These are phyloP conservation scores for Elysia chlorotica DNA, from an alignment of 1,140 invertebrate genomes.

Conservation along the genomic window DNA sequence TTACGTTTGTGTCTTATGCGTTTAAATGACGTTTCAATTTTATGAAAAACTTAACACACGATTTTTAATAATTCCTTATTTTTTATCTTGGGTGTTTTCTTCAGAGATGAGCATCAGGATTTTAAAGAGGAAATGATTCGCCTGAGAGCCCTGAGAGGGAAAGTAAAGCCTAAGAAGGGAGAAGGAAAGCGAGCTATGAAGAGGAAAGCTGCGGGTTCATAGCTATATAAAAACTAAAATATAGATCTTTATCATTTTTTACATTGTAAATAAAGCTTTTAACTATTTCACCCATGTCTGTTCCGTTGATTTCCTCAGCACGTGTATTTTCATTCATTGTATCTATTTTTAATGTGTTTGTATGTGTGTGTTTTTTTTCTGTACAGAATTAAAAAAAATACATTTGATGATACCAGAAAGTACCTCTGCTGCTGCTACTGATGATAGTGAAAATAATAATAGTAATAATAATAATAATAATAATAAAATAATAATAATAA, in stretches of 20 bases:
- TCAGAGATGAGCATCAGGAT: conserved; percentile 86
- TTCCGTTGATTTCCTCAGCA: neutral
- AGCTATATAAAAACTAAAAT: too few relatives aligned
- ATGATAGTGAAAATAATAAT: too few relatives aligned
- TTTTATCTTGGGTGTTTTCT: conserved; percentile 32
- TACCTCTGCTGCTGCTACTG: too few relatives aligned
- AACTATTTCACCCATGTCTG: neutral
- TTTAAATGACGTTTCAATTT: too few relatives aligned
- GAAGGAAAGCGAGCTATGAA: conserved; percentile 63
- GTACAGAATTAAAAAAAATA: neutral
- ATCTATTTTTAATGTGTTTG: neutral
- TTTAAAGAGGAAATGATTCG: conserved; percentile 89
- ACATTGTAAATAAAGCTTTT: neutral
- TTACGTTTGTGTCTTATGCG: too few relatives aligned
- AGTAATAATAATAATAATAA: too few relatives aligned
- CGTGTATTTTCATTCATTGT: neutral
- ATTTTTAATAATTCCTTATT: too few relatives aligned
- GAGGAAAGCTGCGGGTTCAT: conserved; percentile 15
- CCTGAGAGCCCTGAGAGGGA: conserved; percentile 77
- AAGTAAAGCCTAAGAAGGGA: conserved; percentile 68
- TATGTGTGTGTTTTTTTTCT: neutral
- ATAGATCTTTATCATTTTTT: too few relatives aligned
- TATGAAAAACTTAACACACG: too few relatives aligned
- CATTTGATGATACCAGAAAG: too few relatives aligned
- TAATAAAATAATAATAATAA: too few relatives aligned